Percentiles rank a stretch among this genome's conserved stretches.
Evolutionary conservation across 2,113 vertebrate species (phyloP).

Genomic region (Sinocyclocheilus rhinocerous): DNA sequence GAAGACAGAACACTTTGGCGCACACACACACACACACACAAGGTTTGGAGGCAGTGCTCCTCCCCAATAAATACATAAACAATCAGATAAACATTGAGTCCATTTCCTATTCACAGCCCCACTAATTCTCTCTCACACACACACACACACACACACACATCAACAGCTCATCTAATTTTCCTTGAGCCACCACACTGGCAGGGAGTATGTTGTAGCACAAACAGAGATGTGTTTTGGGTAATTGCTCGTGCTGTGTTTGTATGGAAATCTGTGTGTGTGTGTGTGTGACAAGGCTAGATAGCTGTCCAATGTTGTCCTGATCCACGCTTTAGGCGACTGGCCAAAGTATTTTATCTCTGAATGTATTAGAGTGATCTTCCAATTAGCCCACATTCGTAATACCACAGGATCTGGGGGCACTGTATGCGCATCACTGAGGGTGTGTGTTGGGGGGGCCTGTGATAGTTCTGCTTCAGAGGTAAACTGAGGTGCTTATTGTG

Average conservation of each 20-base stretch:
- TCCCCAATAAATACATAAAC: slow-evolving; percentile 75
- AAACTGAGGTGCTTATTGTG: slow-evolving; percentile 99
- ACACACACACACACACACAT: slow-evolving; percentile 48
- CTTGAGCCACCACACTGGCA: slow-evolving; percentile 74
- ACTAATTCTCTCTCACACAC: slow-evolving; percentile 51
- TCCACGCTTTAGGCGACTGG: slow-evolving; percentile 98
- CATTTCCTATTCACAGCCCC: slow-evolving; percentile 64
- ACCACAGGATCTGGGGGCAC: slow-evolving; percentile 95
- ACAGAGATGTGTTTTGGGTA: slow-evolving; percentile 95
- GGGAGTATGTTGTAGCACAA: slow-evolving; percentile 87
- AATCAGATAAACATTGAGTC: slow-evolving; percentile 75
- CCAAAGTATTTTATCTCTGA: slow-evolving; percentile 99
- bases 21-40: slow-evolving; percentile 47
- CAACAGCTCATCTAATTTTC: slow-evolving; percentile 72
- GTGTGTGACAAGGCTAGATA: slow-evolving; percentile 99
- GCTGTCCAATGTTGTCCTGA: slow-evolving; percentile 97
- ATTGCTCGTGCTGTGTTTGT: slow-evolving; percentile 97
- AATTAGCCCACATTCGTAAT: slow-evolving; percentile 99
- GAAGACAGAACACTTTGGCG: slow-evolving; percentile 62
- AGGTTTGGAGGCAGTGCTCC: slow-evolving; percentile 65
- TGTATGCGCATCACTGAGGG: slow-evolving; percentile 57
- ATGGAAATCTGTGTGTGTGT: slow-evolving; percentile 99
- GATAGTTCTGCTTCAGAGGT: slow-evolving; percentile 99
- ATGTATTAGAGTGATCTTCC: slow-evolving; percentile 99
- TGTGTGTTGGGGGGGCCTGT: slow-evolving; percentile 57